Conservation (phyloP, 2,797 vertebrate genomes). For the Macropus fuliginosus region DNA sequence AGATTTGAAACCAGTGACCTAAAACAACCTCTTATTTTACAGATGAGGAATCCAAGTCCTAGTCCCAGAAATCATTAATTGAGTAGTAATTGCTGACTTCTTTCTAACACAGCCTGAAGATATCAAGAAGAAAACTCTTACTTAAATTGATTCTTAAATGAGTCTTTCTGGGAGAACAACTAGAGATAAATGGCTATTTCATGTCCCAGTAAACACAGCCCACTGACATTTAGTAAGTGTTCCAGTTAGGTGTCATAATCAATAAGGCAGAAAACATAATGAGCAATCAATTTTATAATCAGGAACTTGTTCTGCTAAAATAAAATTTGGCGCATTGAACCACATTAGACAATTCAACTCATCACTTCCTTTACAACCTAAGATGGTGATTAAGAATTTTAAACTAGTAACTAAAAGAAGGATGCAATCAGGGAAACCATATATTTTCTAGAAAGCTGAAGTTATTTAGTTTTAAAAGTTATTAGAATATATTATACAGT, state of each 20-base stretch:
- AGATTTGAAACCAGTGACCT: not conserved
- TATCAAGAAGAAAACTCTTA: not conserved
- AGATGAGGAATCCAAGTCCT: not conserved
- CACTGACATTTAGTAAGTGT: not conserved
- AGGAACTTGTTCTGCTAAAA: not conserved
- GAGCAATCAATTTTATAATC: not conserved
- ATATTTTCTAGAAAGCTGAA: not conserved
- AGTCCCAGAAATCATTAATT: not conserved
- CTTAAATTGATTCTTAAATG: constrained; percentile 1
- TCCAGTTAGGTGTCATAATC: not conserved
- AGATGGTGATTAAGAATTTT: not conserved
- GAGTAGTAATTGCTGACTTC: not conserved
- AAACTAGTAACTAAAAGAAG: not conserved
- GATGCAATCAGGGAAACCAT: not conserved
- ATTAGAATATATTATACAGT: not conserved
- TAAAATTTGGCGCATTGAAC: not conserved
- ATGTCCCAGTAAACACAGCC: not conserved
- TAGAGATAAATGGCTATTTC: not conserved
- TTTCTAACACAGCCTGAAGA: not conserved
- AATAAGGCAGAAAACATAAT: not conserved
- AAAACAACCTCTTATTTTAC: not conserved
- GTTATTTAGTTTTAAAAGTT: not conserved
- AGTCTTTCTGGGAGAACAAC: not conserved
- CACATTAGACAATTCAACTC: not conserved
- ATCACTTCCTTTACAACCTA: not conserved